Evolutionary conservation across 2,888 invertebrate species (phyloP), one percentile per base, ranked within the genome.

Genomic region (Lepidonotus clava): DNA sequence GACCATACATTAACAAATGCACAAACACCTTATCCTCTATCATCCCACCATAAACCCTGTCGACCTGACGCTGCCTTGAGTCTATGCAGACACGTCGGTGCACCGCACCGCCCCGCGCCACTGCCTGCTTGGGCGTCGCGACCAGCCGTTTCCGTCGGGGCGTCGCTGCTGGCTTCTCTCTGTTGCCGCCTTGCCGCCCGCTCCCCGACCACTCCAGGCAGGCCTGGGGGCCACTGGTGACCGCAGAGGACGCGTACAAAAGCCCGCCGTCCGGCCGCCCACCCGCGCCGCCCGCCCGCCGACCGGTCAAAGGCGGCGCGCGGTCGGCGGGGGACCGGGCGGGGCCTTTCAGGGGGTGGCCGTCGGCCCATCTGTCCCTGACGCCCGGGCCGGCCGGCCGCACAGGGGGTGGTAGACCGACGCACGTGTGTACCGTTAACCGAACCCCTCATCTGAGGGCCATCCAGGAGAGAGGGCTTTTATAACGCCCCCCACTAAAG

Each of bases 361-460:
- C 36, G 71, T 38, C 71, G 71, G 36, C 71, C 71, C 71, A 71
- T 71, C 71, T 71, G 71, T 71, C 71, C 71, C 71, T 21, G 4
- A 11, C 71, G 71, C 71, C 71, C 71, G 8, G 38, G 11, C 71
- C 14, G 71, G 21, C 71, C 38, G n/a, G 11, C 71, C 34, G 14
- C 71, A 38, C 71, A 34, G 36, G 18, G 71, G 71, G 71, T 71
- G 71, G 71, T 71, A 71, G 36, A 21, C 21, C 36, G 5, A 34
- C 34, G 36, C 38, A 38, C 38, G 61, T 38, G 71, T 38, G 71
- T 71, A 71, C 71, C 71, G 71, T 71, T 71, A 71, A 71, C 71
- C 24, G 71, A 71, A 71, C 71, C 71, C 71, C 71, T 71, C 71
- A 71, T 71, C 71, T 38, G 38, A 71, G 28, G n/a, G 36, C 38